Base-by-base conservation (phyloP, 2,888 invertebrate species). In the Eilema sororculum region DNA sequence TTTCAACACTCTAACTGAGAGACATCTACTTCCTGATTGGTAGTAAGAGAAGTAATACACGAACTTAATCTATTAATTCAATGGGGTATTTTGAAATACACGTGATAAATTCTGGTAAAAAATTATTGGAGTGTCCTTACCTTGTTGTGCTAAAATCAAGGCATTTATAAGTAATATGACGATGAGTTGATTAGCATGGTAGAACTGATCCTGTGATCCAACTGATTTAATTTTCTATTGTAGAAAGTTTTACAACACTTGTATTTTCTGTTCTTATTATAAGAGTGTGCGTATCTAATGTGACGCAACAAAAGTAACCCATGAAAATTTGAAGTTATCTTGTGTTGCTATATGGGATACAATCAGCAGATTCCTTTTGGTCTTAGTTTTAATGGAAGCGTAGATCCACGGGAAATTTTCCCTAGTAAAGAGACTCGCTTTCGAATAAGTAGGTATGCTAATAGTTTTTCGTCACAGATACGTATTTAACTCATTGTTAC, bases 241-340 rank as follows among this genome's bases (percentile, higher is more conserved):
- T 46, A 46, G 20, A 46, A 46, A 8, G 3, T 46, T 46, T 46
- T 20, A 37, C 5, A 41, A 41, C 16, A 16, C 41, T 16, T 41
- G 37, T 46, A n/a, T 52, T 52, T n/a, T 52, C n/a, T n/a, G n/a
- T 52, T 52, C n/a, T 52, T 52, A 52, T 52, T 52, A n/a, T 20
- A 52, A 52, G 52, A 52, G 52, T 52, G n/a, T 52, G 52, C 52
- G 9, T 52, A n/a, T 2, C 20, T 46, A 20, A 46, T 46, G 52
- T 52, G 52, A 52, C 20, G 52, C 52, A 52, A 52, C n/a, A 20
- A 46, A 46, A 46, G 52, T 52, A 16, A 52, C 9, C 20, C 52
- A 52, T 9, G 52, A 52, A 52, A 52, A 9, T 52, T 20, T 20
- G n/a, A n/a, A 20, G 20, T 52, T 8, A n/a, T 46, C 16, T 16